Conservation (phyloP, 1,140 invertebrate genomes). For the Rhopalosiphum padi region DNA sequence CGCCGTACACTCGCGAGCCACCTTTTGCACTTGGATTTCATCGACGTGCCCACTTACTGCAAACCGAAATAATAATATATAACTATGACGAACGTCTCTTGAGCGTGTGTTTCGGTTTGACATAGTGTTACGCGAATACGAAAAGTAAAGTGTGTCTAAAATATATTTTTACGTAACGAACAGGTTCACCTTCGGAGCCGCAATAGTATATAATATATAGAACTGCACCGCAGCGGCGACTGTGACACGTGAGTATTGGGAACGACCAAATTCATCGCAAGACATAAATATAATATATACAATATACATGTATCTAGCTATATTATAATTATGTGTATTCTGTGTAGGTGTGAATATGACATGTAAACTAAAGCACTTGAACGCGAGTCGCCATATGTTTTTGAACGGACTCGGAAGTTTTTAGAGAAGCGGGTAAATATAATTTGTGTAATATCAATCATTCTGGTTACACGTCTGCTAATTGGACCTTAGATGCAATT, state of each 20-base stretch:
- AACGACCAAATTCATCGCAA: background rate
- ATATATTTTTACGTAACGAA: slow-evolving; percentile 35
- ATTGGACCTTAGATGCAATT: background rate
- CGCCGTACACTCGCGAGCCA: background rate
- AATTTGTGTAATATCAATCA: background rate
- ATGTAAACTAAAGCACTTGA: background rate
- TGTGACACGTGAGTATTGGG: background rate
- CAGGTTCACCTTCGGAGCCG: background rate
- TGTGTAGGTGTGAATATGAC: background rate
- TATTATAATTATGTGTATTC: background rate
- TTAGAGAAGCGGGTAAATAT: background rate
- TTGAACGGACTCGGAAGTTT: background rate
- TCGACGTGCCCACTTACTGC: background rate
- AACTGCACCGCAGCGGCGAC: background rate
- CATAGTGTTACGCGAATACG: background rate
- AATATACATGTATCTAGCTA: background rate
- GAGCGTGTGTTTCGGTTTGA: background rate
- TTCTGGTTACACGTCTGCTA: background rate
- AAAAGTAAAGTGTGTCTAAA: background rate
- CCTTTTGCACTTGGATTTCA: background rate
- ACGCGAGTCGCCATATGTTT: background rate
- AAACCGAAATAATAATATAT: background rate
- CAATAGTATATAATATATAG: background rate
- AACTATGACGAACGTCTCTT: background rate
- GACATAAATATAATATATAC: background rate